These are phyloP conservation scores for Operophtera brumata DNA, from an alignment of 2,888 invertebrate species.

Conservation along the genomic window DNA sequence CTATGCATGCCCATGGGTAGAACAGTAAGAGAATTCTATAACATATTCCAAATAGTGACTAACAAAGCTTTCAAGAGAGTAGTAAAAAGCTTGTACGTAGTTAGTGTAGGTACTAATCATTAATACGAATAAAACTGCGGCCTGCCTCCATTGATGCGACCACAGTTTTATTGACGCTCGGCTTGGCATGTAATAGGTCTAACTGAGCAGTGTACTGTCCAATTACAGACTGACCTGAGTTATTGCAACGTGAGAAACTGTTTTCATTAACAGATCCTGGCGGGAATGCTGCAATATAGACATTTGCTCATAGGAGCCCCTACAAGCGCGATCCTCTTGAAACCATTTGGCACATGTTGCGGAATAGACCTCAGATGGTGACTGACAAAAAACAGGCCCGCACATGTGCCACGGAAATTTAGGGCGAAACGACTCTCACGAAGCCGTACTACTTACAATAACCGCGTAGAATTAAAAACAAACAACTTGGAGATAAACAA, in stretches of 20 bases:
- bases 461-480: constrained; percentile 37
- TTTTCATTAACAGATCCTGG: constrained; percentile 5
- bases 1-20: constrained; percentile 70
- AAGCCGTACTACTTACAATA: constrained; percentile 30
- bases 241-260: constrained; percentile 1
- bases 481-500: constrained; percentile 46
- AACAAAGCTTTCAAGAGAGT: constrained; percentile 63
- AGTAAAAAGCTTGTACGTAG: constrained; percentile 55
- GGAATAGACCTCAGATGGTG: constrained; percentile 62
- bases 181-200: constrained; percentile 20
- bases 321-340: constrained; percentile 42
- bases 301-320: constrained; percentile 44
- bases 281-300: constrained; percentile 10
- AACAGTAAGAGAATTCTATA: constrained; percentile 59
- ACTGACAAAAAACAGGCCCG: constrained; percentile 71
- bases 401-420: constrained; percentile 63
- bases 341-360: constrained; percentile 69
- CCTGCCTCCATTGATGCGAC: constrained; percentile 28
- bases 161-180: constrained; percentile 29
- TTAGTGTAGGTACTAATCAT: constrained; percentile 55
- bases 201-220: constrained; percentile 22
- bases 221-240: constrained; percentile 23
- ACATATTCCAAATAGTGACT: constrained; percentile 64
- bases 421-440: constrained; percentile 54
- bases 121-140: constrained; percentile 43